Evolutionary conservation across 2,888 invertebrate species (phyloP).

Genomic region (Dexiosoma caninum): DNA sequence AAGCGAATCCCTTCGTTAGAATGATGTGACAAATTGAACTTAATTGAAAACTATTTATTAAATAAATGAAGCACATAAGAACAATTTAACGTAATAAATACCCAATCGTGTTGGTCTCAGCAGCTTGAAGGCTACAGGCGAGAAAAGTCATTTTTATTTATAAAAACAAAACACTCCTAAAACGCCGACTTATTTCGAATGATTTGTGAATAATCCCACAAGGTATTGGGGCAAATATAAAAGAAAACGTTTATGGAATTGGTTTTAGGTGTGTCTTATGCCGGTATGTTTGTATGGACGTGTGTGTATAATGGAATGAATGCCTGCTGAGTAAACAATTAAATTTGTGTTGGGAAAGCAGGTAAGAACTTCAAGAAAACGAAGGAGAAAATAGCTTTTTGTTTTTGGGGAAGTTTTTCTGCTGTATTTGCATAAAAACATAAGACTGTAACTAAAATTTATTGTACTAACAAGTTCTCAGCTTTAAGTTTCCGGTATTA

Average conservation of each 20-base stretch:
- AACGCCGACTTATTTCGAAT: too few relatives aligned
- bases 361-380: too few relatives aligned
- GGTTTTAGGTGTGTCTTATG: not conserved
- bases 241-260: not conserved
- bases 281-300: not conserved
- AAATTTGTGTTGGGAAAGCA: constrained; percentile 6
- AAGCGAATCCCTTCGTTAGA: constrained; percentile 18
- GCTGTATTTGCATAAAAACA: too few relatives aligned
- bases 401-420: too few relatives aligned
- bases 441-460: too few relatives aligned
- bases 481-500: too few relatives aligned
- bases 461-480: too few relatives aligned
- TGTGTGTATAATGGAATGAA: not conserved
- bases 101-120: too few relatives aligned
- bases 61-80: not conserved
- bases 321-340: constrained; percentile 48
- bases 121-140: not conserved
- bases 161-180: not conserved
- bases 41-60: constrained; percentile 56
- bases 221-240: not conserved
- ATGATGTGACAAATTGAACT: constrained; percentile 45
- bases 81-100: constrained; percentile 1
- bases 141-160: not conserved
- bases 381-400: too few relatives aligned
- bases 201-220: constrained; percentile 16